Percentiles rank a stretch among this genome's conserved stretches.
Evolutionary conservation across 2,113 vertebrate species (phyloP).

Genomic region (Condylura cristata): DNA sequence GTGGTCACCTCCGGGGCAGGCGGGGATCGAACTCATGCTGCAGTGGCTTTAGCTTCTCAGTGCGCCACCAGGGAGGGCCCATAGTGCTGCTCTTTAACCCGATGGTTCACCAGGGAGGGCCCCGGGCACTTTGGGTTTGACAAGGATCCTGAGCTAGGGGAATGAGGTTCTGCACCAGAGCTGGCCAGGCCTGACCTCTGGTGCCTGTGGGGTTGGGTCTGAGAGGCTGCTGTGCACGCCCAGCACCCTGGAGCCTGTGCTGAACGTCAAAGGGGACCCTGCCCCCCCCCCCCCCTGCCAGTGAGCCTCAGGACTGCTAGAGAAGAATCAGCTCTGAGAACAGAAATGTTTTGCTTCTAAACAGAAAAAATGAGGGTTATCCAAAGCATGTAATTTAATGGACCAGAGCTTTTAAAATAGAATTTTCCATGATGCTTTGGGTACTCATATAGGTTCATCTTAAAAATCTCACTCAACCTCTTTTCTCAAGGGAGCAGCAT

Average conservation of each 20-base stretch:
- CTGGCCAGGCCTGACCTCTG: background rate
- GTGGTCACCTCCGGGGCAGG: no score
- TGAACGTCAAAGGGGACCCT: no score
- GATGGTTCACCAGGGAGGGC: no score
- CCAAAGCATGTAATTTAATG: slow-evolving; percentile 34
- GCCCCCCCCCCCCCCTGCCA: background rate
- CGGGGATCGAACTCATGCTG: no score
- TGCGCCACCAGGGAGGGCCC: no score
- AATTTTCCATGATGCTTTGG: slow-evolving; percentile 38
- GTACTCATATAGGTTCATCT: background rate
- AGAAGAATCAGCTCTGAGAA: background rate
- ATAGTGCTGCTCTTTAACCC: no score
- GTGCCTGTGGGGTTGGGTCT: background rate
- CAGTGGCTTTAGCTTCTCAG: no score
- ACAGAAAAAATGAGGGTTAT: background rate
- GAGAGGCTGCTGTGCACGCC: no score
- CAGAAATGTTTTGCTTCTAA: slow-evolving; percentile 17
- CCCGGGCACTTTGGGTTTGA: background rate
- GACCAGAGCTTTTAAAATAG: slow-evolving; percentile 12
- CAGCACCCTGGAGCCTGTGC: background rate
- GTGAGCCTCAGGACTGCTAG: background rate
- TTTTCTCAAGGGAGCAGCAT: slow-evolving; percentile 26
- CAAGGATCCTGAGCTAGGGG: background rate
- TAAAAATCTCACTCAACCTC: background rate
- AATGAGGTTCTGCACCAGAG: background rate